Evolutionary conservation across 2,888 invertebrate species (phyloP).

Genomic region (Torymus aiolomorphi): DNA sequence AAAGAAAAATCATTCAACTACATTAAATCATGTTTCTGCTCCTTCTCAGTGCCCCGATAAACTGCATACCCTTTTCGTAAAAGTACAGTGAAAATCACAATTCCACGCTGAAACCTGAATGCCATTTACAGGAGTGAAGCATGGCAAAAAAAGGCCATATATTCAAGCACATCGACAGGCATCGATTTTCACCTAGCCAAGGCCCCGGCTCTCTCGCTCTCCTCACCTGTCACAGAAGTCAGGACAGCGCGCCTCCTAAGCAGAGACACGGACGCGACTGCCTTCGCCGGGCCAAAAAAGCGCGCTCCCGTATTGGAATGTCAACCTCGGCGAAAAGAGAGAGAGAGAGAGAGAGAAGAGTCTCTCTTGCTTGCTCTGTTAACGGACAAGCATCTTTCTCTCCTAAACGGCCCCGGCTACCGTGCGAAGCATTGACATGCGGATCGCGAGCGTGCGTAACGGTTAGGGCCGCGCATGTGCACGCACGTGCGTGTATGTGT

Average conservation of each 20-base stretch:
- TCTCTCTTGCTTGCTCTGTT: slow-evolving; percentile 29
- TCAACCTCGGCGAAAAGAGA: slow-evolving; percentile 2
- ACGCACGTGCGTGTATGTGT: slow-evolving; percentile 64
- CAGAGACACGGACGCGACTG: background rate
- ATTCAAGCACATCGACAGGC: too few relatives aligned
- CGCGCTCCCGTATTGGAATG: slow-evolving; percentile 36
- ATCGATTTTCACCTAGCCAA: too few relatives aligned
- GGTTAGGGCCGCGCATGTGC: slow-evolving; percentile 66
- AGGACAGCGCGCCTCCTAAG: background rate
- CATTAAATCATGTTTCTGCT: too few relatives aligned
- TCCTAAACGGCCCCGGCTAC: slow-evolving; percentile 12
- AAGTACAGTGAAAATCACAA: too few relatives aligned
- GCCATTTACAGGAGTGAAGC: too few relatives aligned
- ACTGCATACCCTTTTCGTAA: too few relatives aligned
- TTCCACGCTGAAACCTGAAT: too few relatives aligned
- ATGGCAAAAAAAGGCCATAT: too few relatives aligned
- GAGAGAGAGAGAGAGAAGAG: background rate
- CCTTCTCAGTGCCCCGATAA: too few relatives aligned
- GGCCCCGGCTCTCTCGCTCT: too few relatives aligned
- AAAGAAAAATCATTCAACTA: too few relatives aligned
- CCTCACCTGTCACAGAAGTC: too few relatives aligned
- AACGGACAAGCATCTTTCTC: slow-evolving; percentile 29
- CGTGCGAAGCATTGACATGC: slow-evolving; percentile 69
- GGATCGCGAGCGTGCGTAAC: slow-evolving; percentile 71
- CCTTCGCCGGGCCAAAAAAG: slow-evolving; percentile 16